A percentile compares a stretch with the other conserved stretches of the same genome.
These are phyloP conservation scores for Sebastolobus altivelis DNA, from an alignment of 2,797 vertebrate species.

Conservation along the genomic window DNA sequence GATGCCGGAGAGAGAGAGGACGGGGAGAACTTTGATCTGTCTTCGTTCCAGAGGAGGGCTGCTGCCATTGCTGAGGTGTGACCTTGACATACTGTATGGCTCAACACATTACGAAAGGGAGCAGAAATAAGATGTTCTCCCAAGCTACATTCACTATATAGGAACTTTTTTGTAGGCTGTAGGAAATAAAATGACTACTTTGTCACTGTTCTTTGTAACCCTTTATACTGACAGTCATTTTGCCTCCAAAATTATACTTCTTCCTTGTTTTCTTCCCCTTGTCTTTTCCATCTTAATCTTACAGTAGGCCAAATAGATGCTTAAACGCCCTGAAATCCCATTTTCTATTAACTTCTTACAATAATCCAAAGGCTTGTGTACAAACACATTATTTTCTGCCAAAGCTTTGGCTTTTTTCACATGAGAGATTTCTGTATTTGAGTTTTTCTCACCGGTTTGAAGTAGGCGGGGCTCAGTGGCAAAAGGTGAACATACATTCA, in stretches of 20 bases:
- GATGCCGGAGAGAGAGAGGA: conserved; percentile 23
- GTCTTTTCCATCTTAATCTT: background rate
- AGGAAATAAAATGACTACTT: background rate
- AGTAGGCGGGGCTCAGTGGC: background rate
- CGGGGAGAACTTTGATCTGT: conserved; percentile 49
- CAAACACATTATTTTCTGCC: background rate
- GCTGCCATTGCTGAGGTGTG: conserved; percentile 26
- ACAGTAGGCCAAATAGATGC: background rate
- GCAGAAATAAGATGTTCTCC: background rate
- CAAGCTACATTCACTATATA: background rate
- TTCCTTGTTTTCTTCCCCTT: background rate
- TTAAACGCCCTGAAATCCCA: background rate
- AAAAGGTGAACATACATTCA: background rate
- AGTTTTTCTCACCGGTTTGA: no score
- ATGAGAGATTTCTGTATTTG: no score
- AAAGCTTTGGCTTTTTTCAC: no score
- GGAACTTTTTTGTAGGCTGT: background rate
- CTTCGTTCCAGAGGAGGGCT: conserved; percentile 36
- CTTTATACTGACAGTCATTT: background rate
- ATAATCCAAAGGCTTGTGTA: background rate
- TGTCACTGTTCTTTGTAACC: background rate
- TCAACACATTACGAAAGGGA: conserved; percentile 16
- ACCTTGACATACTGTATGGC: conserved; percentile 45
- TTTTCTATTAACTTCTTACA: background rate
- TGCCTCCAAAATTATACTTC: background rate